Conservation (phyloP, 1,140 invertebrate genomes). For the Lucilia cuprina region DNA sequence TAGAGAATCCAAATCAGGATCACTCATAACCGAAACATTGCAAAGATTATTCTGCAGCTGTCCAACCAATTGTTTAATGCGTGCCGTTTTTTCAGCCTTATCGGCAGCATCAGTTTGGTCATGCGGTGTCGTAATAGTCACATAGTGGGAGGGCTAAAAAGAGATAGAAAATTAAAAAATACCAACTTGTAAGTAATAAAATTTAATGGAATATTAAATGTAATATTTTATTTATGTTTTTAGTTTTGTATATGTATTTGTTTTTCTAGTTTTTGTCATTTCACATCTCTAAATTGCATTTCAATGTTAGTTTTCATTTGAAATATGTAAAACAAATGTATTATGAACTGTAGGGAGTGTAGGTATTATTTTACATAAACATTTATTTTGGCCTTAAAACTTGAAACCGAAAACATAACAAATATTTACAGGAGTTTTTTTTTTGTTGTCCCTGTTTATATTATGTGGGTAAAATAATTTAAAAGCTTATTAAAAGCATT, state of each 20-base stretch:
- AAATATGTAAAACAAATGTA: neutral
- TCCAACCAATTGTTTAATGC: constrained; percentile 72
- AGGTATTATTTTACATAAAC: too few relatives aligned
- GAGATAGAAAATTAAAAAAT: neutral
- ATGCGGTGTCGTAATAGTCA: constrained; percentile 62
- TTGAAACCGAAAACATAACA: too few relatives aligned
- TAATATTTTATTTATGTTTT: too few relatives aligned
- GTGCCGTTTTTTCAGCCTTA: constrained; percentile 68
- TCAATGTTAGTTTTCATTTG: neutral
- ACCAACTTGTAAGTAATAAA: too few relatives aligned
- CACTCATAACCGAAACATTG: constrained; percentile 81
- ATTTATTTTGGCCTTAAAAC: too few relatives aligned
- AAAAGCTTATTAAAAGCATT: too few relatives aligned
- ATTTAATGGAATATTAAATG: too few relatives aligned
- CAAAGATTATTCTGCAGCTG: constrained; percentile 79
- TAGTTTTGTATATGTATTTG: too few relatives aligned
- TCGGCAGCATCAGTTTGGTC: constrained; percentile 74
- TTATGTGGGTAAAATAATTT: too few relatives aligned
- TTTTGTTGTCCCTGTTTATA: too few relatives aligned
- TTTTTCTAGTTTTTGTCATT: neutral
- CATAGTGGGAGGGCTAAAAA: constrained; percentile 60
- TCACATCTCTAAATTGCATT: neutral
- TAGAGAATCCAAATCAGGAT: constrained; percentile 78
- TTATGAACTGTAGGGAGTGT: too few relatives aligned
- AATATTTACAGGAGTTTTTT: too few relatives aligned